A percentile compares a stretch with the other conserved stretches of the same genome.
Conservation (phyloP, 2,888 invertebrate genomes). For the Trichopria drosophilae region DNA sequence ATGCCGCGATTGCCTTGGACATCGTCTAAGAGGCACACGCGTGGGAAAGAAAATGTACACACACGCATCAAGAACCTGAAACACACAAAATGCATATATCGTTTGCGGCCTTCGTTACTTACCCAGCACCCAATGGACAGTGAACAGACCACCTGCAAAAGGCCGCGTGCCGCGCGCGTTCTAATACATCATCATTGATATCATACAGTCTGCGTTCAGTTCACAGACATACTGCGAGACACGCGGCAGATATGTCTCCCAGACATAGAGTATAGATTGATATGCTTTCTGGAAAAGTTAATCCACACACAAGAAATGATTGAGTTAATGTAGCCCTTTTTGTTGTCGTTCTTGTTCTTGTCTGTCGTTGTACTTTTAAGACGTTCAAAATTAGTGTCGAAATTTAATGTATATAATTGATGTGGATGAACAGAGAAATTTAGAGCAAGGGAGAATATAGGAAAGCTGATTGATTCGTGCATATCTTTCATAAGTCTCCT, state of each 20-base stretch:
- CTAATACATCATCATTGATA: conserved; percentile 58
- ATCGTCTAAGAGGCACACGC: conserved; percentile 24
- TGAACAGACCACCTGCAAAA: conserved; percentile 55
- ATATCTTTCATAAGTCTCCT: too few species aligned
- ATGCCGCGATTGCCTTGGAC: conserved; percentile 23
- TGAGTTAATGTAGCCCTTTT: conserved; percentile 41
- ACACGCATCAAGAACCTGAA: conserved; percentile 42
- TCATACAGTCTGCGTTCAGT: conserved; percentile 50
- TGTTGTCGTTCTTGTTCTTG: conserved; percentile 26
- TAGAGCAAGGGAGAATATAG: too few species aligned
- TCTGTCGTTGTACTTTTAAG: too few species aligned
- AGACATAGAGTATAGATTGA: conserved; percentile 52
- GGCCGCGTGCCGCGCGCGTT: conserved; percentile 56
- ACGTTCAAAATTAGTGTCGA: too few species aligned
- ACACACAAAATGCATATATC: conserved; percentile 50
- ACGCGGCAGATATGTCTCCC: conserved; percentile 48
- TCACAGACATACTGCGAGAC: conserved; percentile 48
- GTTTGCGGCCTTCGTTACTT: conserved; percentile 57
- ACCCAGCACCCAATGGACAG: conserved; percentile 49
- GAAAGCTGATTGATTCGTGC: too few species aligned
- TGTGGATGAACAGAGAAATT: too few species aligned
- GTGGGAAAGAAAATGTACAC: conserved; percentile 38
- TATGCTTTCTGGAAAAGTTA: conserved; percentile 57
- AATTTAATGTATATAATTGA: too few species aligned
- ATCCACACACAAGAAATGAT: conserved; percentile 56